Conservation (phyloP, 2,888 invertebrate species). For the Cephalotes varians region DNA sequence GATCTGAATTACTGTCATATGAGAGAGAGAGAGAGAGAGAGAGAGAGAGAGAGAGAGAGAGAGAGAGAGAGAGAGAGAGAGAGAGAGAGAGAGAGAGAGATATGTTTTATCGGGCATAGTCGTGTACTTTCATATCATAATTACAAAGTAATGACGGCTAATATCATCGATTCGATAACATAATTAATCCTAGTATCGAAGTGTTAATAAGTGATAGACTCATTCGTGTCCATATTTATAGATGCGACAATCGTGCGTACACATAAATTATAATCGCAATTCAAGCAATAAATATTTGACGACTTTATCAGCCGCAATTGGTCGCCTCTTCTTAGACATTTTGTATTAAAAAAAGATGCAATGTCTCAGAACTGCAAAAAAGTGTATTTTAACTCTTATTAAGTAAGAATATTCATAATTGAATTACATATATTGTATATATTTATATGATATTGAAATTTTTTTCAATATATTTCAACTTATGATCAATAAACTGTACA, state of each 20-base stretch:
- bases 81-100: background rate
- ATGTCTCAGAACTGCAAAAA: background rate
- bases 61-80: background rate
- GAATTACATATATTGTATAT: too few species aligned
- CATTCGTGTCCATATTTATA: constrained; percentile 45
- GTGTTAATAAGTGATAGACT: constrained; percentile 48
- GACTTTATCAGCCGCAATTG: background rate
- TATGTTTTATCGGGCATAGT: background rate
- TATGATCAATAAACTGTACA: background rate
- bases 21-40: background rate
- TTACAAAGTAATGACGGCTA: constrained; percentile 35
- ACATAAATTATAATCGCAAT: constrained; percentile 36
- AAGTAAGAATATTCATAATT: background rate
- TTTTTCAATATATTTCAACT: background rate
- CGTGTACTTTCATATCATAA: constrained; percentile 34
- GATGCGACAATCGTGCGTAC: constrained; percentile 22
- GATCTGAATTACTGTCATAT: constrained; percentile 19
- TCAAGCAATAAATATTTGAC: constrained; percentile 31
- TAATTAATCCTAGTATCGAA: constrained; percentile 46
- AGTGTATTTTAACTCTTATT: background rate
- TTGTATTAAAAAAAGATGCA: background rate
- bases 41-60: too few species aligned
- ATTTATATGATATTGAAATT: background rate
- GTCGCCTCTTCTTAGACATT: background rate
- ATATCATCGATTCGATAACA: constrained; percentile 30